These are phyloP conservation scores for Eonycteris spelaea DNA, from an alignment of 2,113 vertebrate species.

Conservation along the genomic window DNA sequence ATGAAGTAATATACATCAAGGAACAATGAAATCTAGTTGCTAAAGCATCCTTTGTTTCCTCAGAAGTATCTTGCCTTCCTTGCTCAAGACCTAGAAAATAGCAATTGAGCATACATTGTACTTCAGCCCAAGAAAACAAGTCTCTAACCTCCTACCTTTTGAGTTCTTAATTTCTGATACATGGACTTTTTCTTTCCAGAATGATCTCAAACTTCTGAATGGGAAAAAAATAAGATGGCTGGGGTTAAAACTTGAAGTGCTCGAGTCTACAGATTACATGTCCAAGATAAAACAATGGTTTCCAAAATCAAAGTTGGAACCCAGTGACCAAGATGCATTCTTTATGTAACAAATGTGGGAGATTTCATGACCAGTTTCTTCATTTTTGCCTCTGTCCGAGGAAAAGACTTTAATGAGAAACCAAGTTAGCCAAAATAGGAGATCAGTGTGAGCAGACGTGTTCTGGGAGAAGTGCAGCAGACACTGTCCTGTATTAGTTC, in stretches of 20 bases:
- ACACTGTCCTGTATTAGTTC: background rate
- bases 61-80: background rate
- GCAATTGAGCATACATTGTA: rapidly evolving
- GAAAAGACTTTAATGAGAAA: background rate
- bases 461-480: background rate
- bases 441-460: background rate
- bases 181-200: background rate
- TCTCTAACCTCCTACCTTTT: background rate
- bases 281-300: background rate
- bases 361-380: background rate
- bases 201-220: background rate
- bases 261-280: background rate
- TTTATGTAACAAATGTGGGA: background rate
- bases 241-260: background rate
- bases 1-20: background rate
- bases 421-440: background rate
- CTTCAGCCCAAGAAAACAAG: background rate
- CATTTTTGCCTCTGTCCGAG: background rate
- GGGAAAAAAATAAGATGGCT: background rate
- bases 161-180: background rate
- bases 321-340: background rate
- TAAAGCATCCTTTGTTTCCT: background rate
- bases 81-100: background rate
- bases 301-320: background rate
- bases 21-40: rapidly evolving